Percentiles rank a stretch among this genome's conserved stretches.
Conservation (phyloP, 23 tunicate species). For the Trididemnum nubilum region DNA sequence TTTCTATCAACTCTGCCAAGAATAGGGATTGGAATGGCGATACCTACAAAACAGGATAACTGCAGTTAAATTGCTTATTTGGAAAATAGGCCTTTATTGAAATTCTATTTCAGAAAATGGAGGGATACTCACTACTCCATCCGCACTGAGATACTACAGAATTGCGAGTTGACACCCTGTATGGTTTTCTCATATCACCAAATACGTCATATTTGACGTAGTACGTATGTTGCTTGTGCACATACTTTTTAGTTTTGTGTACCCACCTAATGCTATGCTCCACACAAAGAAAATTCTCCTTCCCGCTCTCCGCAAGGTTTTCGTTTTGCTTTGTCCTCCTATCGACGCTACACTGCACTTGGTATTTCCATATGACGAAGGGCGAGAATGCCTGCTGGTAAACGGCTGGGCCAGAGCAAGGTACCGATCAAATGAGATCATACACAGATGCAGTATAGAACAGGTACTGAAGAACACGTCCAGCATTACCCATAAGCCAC, state of each 20-base stretch:
- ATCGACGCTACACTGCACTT: neutral
- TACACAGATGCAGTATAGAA: conserved; percentile 85
- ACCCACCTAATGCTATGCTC: conserved; percentile 51
- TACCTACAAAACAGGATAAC: conserved; percentile 57
- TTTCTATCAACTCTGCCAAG: conserved; percentile 49
- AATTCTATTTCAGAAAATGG: too few relatives aligned
- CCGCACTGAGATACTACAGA: too few relatives aligned
- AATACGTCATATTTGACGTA: too few relatives aligned
- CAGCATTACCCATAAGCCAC: conserved; percentile 87
- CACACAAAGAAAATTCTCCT: conserved; percentile 51
- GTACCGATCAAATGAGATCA: conserved; percentile 82
- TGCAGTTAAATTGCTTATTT: too few relatives aligned
- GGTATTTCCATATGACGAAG: neutral
- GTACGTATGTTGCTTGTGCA: too few relatives aligned
- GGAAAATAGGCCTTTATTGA: too few relatives aligned
- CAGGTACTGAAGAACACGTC: conserved; percentile 93
- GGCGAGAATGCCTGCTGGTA: neutral
- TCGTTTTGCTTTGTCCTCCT: neutral
- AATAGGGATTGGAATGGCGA: conserved; percentile 78
- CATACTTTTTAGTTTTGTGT: too few relatives aligned
- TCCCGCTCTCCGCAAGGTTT: neutral
- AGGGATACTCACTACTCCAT: too few relatives aligned
- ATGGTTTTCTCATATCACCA: too few relatives aligned
- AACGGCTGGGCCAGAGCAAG: conserved; percentile 79
- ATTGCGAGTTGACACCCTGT: too few relatives aligned